Base-by-base conservation (phyloP, 2,113 vertebrate species). In the Eleginops maclovinus region DNA sequence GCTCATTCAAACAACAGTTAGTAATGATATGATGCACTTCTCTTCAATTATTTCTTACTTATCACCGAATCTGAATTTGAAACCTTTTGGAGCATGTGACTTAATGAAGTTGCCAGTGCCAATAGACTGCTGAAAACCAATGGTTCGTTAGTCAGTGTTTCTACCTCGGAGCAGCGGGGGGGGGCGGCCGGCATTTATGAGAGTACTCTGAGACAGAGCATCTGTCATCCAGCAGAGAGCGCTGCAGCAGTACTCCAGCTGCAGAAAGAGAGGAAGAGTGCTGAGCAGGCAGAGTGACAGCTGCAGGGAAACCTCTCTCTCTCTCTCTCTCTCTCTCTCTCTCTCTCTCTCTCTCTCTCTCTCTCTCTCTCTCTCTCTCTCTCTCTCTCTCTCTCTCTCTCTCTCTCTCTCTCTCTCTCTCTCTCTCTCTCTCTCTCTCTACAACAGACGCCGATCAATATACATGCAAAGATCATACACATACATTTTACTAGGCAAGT, bases 151-250 rank as follows among this genome's bases (percentile, higher is more conserved):
- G 11, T 4, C 1, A 1, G 16, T 31, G 14, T 40, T 5, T 26
- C 40, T 81, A 95, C 92, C 91, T 93, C 86, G 87, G 59, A 81
- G 85, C 16, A 55, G 24, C 2, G 94, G 95, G 28, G 93, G 93
- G 0, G 83, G 84, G 3, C 65, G 85, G 24, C 17, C 75, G 5
- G 72, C 22, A 58, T 92, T 93, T 4, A 94, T 84, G 54, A 94
- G 7, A 16, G 90, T 79, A 58, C 93, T 95, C 68, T 95, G 87
- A 64, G 90, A 89, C 72, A 97, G 85, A 55, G 93, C 90, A 0
- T 96, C 94, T 0, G 93, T 91, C 85, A 96, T 91, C 96, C 96
- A 96, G 67, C 79, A 86, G 84, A 97, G 92, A 77, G 95, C 92
- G 1, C 80, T 94, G 67, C 89, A 93, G 79, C 96, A 97, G 61